Evolutionary conservation across 1,140 invertebrate genomes (phyloP), one percentile per base, ranked within the genome.

Genomic region (Pomacea maculata): DNA sequence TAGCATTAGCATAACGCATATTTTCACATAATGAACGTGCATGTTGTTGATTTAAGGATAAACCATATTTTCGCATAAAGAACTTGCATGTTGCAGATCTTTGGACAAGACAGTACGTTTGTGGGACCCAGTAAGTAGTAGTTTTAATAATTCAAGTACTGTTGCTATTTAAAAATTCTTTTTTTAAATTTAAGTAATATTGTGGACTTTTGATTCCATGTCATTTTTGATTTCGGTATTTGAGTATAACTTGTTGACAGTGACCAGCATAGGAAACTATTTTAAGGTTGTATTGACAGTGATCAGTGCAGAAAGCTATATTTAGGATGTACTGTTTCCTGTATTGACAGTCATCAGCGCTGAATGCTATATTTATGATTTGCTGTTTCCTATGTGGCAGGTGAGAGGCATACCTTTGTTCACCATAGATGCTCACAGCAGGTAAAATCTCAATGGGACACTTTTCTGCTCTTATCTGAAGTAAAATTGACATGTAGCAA

Each of bases 71-170:
- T 6, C 6, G 57, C 57, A 61, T 61, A 17, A 17, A 14, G 57
- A 61, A 61, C 9, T 34, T 84, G 68, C 77, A 64, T 81, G 70
- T 88, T 88, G 72, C 83, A 92, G 91, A 65, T 93, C 94, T 72
- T 92, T 95, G 67, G 95, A 96, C 89, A 95, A 95, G 90, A 93
- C 94, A 15, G 90, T 94, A 17, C 93, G 94, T 74, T 87, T 96
- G 19, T 96, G 95, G 95, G 93, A 95, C 85, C 86, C 90, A 84
- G 93, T 93, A 88, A 93, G 92, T 91, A 72, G 52, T 34, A 71
- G 25, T 15, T 71, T 0, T 71, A 25, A 19, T 71, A 34, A 14
- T 25, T 71, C 6, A 25, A 25, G 5, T 25, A 25, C 34, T 6
- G 6, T 45, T 45, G 1, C 34, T 45, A 45, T 6, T 45, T 45